phyloP scores from a whole-genome alignment of 2,113 vertebrate genomes.

The Dicentrarchus labrax region DNA sequence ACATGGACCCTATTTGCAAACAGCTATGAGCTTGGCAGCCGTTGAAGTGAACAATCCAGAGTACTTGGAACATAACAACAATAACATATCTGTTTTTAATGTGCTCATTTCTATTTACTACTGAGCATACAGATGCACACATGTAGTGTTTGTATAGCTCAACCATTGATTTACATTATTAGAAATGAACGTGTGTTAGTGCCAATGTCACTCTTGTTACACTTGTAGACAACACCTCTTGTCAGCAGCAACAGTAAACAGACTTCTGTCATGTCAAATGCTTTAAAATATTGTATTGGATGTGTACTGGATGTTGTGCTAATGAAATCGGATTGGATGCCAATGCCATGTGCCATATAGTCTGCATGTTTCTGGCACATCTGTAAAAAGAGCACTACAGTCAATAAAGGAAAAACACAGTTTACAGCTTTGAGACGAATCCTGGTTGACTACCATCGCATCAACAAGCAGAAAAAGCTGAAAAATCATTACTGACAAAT shows the following conservation, averaged over 20 bases:
- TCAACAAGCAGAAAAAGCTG: constrained; percentile 33
- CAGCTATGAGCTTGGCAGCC: neutral
- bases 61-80: neutral
- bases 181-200: neutral
- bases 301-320: neutral
- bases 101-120: neutral
- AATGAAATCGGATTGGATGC: neutral
- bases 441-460: neutral
- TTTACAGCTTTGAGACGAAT: constrained; percentile 6
- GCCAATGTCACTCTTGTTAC: neutral
- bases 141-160: neutral
- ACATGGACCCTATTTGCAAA: constrained; percentile 8
- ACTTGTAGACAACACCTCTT: neutral
- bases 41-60: neutral
- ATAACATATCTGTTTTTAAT: neutral
- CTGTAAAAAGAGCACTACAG: constrained; percentile 4
- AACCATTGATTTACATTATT: neutral
- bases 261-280: neutral
- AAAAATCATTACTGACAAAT: constrained; percentile 21
- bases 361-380: constrained; percentile 1
- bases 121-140: neutral
- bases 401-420: constrained; percentile 12
- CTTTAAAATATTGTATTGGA: neutral
- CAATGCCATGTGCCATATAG: neutral
- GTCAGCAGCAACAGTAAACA: neutral